Base-by-base conservation (phyloP, 2,797 vertebrate genomes). In the Neopelma chrysocephalum region DNA sequence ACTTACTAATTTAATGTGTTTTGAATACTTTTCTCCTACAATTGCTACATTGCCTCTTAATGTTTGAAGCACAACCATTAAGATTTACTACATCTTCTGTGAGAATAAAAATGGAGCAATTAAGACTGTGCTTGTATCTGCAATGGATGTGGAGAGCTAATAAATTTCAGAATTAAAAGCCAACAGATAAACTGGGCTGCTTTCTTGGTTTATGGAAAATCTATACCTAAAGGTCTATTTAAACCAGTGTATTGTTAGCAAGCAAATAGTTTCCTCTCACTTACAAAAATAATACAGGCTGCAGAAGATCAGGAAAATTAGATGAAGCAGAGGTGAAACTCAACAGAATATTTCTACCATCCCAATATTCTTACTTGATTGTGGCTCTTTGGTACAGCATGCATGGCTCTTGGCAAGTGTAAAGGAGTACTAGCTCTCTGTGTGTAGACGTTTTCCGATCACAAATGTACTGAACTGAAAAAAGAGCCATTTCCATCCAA, bases 101-200 rank as follows among this genome's bases (percentile, higher is more conserved):
- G 84, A 97, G 94, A 97, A 97, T 97, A 96, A 98, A 98, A 97
- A 98, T 89, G 91, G 95, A 97, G 97, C 97, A 98, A 98, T 98
- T 98, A 98, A 97, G 95, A 96, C 91, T 82, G 60, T 93, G 95
- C 86, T 97, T 97, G 95, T 97, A 97, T 97, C 95, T 96, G 80
- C 97, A 97, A 94, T 88, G 77, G 91, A 93, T 89, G 57, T 45
- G 60, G 93, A 97, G 84, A 97, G 79, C 96, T 96, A 97, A 97
- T 98, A 98, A 97, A 98, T 98, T 97, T 95, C 77, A 96, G 88
- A 96, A 98, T 97, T 98, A 98, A 98, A 97, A 97, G 93, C 92
- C 92, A 97, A 93, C 76, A 96, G 91, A 98, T 97, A 97, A 95
- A 77, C 69, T 86, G n/a, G 68, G 82, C 68, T 95, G 87, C 79